These are phyloP conservation scores for Globodera ellingtonae DNA, from an alignment of 1,140 invertebrate species.

Conservation along the genomic window DNA sequence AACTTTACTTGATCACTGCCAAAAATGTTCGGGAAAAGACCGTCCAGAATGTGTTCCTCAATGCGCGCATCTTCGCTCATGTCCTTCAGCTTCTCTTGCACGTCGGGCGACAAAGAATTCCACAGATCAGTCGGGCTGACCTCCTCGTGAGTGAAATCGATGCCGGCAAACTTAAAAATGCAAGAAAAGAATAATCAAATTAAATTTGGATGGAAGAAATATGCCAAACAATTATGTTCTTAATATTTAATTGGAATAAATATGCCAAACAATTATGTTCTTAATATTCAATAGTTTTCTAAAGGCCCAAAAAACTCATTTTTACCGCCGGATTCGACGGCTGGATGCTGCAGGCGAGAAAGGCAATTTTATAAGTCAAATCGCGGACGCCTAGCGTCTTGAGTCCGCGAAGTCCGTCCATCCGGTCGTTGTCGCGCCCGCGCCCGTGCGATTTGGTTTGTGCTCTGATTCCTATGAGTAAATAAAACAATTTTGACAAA, in stretches of 20 bases:
- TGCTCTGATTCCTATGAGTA: conserved; percentile 66
- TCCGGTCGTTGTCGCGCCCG: conserved; percentile 71
- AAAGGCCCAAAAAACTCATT: too few relatives aligned
- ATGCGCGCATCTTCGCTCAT: conserved; percentile 93
- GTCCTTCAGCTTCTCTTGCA: conserved; percentile 93
- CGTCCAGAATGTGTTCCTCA: conserved; percentile 85
- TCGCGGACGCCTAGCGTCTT: conserved; percentile 93
- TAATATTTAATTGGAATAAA: conserved; percentile 19
- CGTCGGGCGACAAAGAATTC: conserved; percentile 88
- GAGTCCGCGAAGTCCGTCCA: conserved; percentile 85
- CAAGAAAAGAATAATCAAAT: not conserved
- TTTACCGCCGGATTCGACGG: conserved; percentile 73
- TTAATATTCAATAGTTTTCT: not conserved
- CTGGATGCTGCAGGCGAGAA: conserved; percentile 87
- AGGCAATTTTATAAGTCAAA: conserved; percentile 90
- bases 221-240: too few relatives aligned
- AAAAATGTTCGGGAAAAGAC: conserved; percentile 94
- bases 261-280: too few relatives aligned
- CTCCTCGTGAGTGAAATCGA: conserved; percentile 73
- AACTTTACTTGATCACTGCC: conserved; percentile 97
- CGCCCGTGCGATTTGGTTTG: conserved; percentile 46
- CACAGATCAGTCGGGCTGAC: conserved; percentile 86
- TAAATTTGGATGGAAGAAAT: conserved; percentile 16
- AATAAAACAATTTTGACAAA: conserved; percentile 16
- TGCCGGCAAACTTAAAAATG: conserved; percentile 68